phyloP scores from a whole-genome alignment of 2,113 vertebrate species.

The Rhinolophus ferrumequinum region DNA sequence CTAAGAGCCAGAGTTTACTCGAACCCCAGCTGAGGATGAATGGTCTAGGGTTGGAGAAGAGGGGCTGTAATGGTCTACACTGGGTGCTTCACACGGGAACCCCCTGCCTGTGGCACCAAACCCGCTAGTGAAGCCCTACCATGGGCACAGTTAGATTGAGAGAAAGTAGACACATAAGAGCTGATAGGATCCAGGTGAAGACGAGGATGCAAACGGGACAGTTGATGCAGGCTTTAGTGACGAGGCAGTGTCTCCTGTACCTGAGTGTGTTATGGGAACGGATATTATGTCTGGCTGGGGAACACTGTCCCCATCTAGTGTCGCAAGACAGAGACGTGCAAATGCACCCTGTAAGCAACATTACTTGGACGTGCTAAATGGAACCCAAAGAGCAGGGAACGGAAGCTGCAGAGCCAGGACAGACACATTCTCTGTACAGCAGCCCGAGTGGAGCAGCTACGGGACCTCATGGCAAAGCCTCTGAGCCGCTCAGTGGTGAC shows the following conservation, averaged over 20 bases:
- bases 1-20: neutral
- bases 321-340: neutral
- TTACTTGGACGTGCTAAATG: neutral
- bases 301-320: neutral
- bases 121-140: neutral
- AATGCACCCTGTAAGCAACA: neutral
- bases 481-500: neutral
- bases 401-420: neutral
- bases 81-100: neutral
- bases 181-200: neutral
- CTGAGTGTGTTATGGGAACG: neutral
- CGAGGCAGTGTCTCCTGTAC: neutral
- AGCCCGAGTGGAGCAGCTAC: neutral
- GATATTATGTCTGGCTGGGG: neutral
- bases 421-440: neutral
- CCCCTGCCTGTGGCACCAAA: neutral
- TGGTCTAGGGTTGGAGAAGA: neutral
- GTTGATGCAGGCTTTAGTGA: neutral
- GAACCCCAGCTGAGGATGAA: neutral
- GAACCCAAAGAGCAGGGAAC: neutral
- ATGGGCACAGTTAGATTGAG: neutral
- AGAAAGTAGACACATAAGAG: neutral
- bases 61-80: neutral
- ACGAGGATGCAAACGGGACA: neutral
- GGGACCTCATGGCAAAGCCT: neutral